Evolutionary conservation across 2,113 vertebrate genomes (phyloP), one percentile per base, ranked within the genome.

Genomic region (Ia io): DNA sequence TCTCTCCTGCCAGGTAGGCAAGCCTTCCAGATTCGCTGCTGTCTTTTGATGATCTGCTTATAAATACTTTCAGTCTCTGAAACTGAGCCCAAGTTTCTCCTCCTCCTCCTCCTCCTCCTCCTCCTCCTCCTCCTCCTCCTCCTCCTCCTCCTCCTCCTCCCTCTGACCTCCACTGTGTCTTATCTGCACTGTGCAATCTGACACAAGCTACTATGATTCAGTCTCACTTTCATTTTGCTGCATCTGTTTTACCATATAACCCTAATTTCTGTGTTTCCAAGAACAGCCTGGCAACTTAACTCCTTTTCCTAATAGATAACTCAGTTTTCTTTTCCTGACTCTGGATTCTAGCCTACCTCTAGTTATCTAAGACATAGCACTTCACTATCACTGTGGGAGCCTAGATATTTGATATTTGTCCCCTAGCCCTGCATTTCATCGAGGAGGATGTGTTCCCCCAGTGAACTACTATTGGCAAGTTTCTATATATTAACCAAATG

Each of bases 41-140:
- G 80, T 78, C 94, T 95, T 95, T 96, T 96, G 95, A 96, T 95
- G 94, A 95, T 90, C 77, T 90, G 84, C 61, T 90, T 96, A 73
- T 95, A 96, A 96, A 97, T 97, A 95, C 63, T 94, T 93, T 78
- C 49, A 13, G 37, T 86, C 51, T 96, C 71, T 73, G 67, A 88
- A 47, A 49, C 37, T 53, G 32, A 93, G 47, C 25, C 80, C 67
- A 32, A 6, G 5, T 74, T 93, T 82, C n/a, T 93, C 35, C 61
- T 83, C 16, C 18, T 51, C 51, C 35, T 78, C 42, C 49, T 49
- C 49, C 14, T 49, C 76, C 84, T 93, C 28, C 56, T 17, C 14
- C 14, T 49, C 49, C 47, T 47, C 47, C 13, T 49, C 47, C 47
- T 59, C 23, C 56, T 59, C 22, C 20, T 17, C 51, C 4, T 17